phyloP scores from a whole-genome alignment of 2,797 vertebrate genomes.

The Typhlichthys subterraneus region DNA sequence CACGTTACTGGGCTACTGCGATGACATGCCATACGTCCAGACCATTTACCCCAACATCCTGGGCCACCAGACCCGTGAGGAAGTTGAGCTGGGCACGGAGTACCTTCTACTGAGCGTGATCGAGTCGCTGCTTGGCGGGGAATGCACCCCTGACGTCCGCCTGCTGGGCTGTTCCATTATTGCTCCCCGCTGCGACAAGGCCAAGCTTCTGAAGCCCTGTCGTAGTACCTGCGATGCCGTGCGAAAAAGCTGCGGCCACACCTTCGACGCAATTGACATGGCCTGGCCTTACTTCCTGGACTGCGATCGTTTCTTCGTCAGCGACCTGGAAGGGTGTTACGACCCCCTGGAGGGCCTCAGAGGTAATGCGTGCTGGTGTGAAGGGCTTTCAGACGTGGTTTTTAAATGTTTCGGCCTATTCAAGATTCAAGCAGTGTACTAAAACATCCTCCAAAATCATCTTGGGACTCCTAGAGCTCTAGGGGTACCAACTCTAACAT shows the following conservation, averaged over 20 bases:
- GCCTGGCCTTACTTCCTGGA: conserved; percentile 97
- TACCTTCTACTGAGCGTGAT: conserved; percentile 89
- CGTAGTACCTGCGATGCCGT: conserved; percentile 81
- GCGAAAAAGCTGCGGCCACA: conserved; percentile 76
- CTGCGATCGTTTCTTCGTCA: conserved; percentile 86
- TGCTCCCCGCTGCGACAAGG: conserved; percentile 82
- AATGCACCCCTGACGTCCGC: conserved; percentile 88
- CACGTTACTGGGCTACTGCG: conserved; percentile 82
- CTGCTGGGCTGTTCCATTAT: conserved; percentile 91
- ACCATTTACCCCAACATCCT: conserved; percentile 87
- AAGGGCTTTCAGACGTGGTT: background rate
- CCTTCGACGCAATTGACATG: conserved; percentile 90
- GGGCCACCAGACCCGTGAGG: conserved; percentile 80
- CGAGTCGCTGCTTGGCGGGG: conserved; percentile 84
- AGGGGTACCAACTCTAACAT: too few relatives aligned
- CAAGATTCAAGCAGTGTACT: background rate
- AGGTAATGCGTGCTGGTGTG: conserved; percentile 71
- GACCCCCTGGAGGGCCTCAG: conserved; percentile 85
- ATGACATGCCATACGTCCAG: conserved; percentile 81
- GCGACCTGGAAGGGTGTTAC: conserved; percentile 86
- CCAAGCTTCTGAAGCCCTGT: conserved; percentile 80
- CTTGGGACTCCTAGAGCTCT: too few relatives aligned
- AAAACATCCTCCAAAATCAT: too few relatives aligned
- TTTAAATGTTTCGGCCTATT: too few relatives aligned
- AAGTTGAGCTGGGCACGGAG: conserved; percentile 84